Conservation (phyloP, 2,888 invertebrate genomes). For the Iselma pallidipennis region DNA sequence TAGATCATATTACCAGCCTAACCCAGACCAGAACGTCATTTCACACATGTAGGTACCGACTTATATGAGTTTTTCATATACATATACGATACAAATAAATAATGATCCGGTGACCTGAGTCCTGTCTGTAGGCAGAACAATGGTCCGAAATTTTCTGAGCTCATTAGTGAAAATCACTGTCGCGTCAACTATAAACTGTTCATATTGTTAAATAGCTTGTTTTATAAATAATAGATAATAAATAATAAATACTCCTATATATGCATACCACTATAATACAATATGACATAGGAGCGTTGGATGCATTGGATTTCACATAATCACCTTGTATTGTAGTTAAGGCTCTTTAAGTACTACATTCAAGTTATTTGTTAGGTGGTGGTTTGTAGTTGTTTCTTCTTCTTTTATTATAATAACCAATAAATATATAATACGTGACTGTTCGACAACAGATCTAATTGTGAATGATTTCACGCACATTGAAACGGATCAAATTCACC, state of each 20-base stretch:
- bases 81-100: constrained; percentile 34
- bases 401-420: constrained; percentile 14
- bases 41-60: constrained; percentile 36
- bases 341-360: constrained; percentile 10
- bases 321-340: constrained; percentile 20
- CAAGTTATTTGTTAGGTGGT: constrained; percentile 19
- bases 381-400: constrained; percentile 6
- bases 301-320: constrained; percentile 20
- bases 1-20: constrained; percentile 45
- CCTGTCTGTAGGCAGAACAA: constrained; percentile 29
- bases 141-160: constrained; percentile 28
- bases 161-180: constrained; percentile 25
- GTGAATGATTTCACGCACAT: constrained; percentile 4
- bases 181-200: not conserved
- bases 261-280: no score
- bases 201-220: constrained; percentile 1
- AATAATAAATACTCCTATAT: no score
- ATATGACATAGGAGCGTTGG: constrained; percentile 3
- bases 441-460: constrained; percentile 10
- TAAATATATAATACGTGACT: constrained; percentile 17
- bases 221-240: not conserved
- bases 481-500: constrained; percentile 5
- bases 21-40: constrained; percentile 45
- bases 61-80: no score
- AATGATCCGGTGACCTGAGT: constrained; percentile 34